Base-by-base conservation (phyloP, 2,113 vertebrate genomes). In the Rhizomys pruinosus region DNA sequence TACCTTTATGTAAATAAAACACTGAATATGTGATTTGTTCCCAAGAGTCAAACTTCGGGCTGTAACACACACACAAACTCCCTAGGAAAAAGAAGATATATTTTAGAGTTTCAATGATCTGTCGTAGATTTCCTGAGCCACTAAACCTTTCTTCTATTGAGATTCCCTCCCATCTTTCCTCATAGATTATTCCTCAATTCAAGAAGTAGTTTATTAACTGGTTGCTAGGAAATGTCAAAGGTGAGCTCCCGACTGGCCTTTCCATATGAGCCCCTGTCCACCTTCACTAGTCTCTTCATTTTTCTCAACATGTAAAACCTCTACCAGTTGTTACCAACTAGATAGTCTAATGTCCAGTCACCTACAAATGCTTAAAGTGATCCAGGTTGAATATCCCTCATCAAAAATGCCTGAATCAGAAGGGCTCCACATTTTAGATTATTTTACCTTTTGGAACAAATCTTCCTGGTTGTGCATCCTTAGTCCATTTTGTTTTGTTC, bases 1-100 rank as follows among this genome's bases (percentile, higher is more conserved):
- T 98, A 98, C 99, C 99, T 99, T 98, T 99, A 98, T 99, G 99
- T 85, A 99, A 97, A 93, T 99, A 98, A 89, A 98, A 98, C 17
- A 99, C 94, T 1, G 98, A 98, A 97, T 99, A 99, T 0, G 94
- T 97, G 82, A 99, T 84, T 94, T 99, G 98, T 71, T 98, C 97
- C 87, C 95, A 94, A 92, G 94, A 97, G 84, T 91, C 91, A 52
- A 97, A 92, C 47, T 98, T 97, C 1, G 98, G 98, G 96, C 98
- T 98, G 95, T 98, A 99, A 98, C 99, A 99, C 37, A 99, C 97
- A 96, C 99, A 99, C 95, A 99, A 97, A 92, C 99, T 98, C 96
- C 99, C 99, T 99, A 95, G 93, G 97, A 96, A 74, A 12, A 95
- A 90, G 90, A 94, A 95, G 66, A 1, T 29, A 89, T 79, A 94